Evolutionary conservation across 2,113 vertebrate species (phyloP), one percentile per base, ranked within the genome.

Genomic region (Syngnathus floridae): DNA sequence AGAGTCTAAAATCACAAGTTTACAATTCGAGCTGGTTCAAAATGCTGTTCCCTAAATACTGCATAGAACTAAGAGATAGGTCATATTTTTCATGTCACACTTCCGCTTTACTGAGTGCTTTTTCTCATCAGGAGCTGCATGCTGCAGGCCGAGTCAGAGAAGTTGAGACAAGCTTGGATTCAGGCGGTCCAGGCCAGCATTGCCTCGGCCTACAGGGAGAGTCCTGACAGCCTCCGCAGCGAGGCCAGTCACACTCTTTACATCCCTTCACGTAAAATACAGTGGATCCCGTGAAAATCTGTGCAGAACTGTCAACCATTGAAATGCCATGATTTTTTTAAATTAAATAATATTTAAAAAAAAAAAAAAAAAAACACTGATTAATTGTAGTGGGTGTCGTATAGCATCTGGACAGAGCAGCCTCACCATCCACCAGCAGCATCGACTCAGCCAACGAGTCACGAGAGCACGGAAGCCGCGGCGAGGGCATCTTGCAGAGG

Each of bases 171-270:
- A 69, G 91, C 94, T 1, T 99, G 97, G 97, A 96, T 98, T 64
- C 96, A 95, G 66, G 97, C 97, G 0, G 97, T 99, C 26, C 96
- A 98, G 37, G 96, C 97, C 1, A 99, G 97, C 91, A 98, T 98
- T 0, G 97, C 96, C 17, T 97, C 96, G 0, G 97, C 97, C 0
- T 98, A 97, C 89, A 86, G 95, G 35, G 96, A 97, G 85, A 97
- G 93, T 56, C 95, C 96, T 0, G 96, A 98, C 86, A 92, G 92
- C 73, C 93, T 86, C 81, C 95, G 93, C 11, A 89, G 93, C 0
- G 94, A 98, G 87, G 96, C 96, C 56, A 75, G 87, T 55, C 52
- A 55, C 52, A 16, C 22, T 4, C 21, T 55, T 55, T 55, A 4
- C n/a, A 51, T 7, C 54, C 7, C 16, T 12, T 9, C 38, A n/a